phyloP scores from a whole-genome alignment of 2,113 vertebrate species.

The Cercocebus atys region DNA sequence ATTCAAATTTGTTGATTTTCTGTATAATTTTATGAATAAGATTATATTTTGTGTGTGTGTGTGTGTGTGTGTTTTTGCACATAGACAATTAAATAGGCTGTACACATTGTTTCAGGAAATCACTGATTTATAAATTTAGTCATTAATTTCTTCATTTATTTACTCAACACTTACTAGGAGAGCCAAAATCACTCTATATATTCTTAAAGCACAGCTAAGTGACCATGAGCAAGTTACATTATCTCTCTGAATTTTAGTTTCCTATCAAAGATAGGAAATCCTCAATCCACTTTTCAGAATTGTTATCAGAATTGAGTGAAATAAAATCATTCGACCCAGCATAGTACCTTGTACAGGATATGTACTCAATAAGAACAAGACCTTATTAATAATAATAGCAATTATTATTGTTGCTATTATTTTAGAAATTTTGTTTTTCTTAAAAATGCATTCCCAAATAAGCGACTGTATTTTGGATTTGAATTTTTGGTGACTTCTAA shows the following conservation, averaged over 20 bases:
- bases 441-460: neutral
- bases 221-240: neutral
- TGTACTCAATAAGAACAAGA: neutral
- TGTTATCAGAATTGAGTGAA: neutral
- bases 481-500: neutral
- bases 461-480: neutral
- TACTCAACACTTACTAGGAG: neutral
- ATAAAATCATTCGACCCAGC: neutral
- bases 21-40: neutral
- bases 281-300: neutral
- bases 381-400: neutral
- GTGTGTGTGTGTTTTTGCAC: neutral
- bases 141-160: neutral
- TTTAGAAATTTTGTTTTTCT: slow-evolving; percentile 22
- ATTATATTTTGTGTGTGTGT: neutral
- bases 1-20: neutral
- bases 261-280: neutral
- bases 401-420: neutral
- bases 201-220: neutral
- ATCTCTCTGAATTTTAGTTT: neutral
- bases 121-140: neutral
- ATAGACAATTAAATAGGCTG: neutral
- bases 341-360: neutral
- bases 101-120: neutral
- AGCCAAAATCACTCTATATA: neutral